A percentile compares a stretch with the other conserved stretches of the same genome.
Evolutionary conservation across 2,888 invertebrate species (phyloP).

Genomic region (Psylliodes chrysocephalus): DNA sequence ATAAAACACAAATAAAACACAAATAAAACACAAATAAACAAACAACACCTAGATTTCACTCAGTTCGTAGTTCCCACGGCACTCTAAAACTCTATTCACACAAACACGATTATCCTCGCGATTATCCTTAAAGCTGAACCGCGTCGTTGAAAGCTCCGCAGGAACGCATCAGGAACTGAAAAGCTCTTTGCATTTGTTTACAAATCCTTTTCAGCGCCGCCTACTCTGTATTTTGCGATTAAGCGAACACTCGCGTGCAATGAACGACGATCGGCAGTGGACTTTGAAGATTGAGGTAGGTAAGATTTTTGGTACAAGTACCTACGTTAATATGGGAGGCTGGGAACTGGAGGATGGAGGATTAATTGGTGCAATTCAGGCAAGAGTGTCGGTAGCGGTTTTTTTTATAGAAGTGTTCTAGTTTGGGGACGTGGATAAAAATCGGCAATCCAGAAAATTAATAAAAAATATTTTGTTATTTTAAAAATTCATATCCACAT

Average conservation of each 20-base stretch:
- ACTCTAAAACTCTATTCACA: not conserved
- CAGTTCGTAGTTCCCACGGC: not conserved
- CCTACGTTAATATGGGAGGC: no score
- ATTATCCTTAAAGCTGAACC: slow-evolving; percentile 15
- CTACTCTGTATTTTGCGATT: not conserved
- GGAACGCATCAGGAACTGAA: slow-evolving; percentile 3
- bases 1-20: not conserved
- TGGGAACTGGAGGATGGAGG: no score
- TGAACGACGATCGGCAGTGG: not conserved
- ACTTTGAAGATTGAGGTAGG: slow-evolving; percentile 2
- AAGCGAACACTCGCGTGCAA: not conserved
- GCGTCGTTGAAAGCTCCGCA: no score
- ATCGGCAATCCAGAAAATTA: no score
- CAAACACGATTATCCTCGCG: no score
- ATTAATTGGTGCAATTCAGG: no score
- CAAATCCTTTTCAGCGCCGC: slow-evolving; percentile 5
- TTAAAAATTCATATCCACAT: no score
- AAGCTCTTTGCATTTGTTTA: slow-evolving; percentile 5
- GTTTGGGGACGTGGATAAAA: no score
- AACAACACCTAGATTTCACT: not conserved
- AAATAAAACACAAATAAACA: not conserved
- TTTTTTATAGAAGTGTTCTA: no score
- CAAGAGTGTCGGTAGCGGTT: no score
- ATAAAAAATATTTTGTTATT: no score
- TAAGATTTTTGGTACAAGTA: no score